Evolutionary conservation across 30 jellyfish, hydroid and myxozoan species (phyloP).

Genomic region (Phacellophora camtschatica): DNA sequence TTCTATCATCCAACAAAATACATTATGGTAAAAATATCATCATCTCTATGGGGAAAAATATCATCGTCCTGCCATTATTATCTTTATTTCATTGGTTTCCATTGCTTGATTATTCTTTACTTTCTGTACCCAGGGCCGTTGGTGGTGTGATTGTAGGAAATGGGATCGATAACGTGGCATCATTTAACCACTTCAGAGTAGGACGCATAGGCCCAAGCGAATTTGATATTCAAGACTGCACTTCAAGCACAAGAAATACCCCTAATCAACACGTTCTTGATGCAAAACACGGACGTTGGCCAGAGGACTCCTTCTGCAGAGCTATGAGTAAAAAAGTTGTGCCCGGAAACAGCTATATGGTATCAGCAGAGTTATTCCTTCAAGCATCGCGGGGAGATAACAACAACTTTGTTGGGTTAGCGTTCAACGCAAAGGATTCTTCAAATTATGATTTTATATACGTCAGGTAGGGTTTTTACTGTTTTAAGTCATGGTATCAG

Average conservation of each 20-base stretch:
- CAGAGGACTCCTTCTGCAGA: slow-evolving; percentile 69
- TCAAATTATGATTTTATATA: slow-evolving; percentile 69
- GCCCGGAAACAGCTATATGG: slow-evolving; percentile 51
- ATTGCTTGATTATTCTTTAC: too few relatives aligned
- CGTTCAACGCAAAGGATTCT: slow-evolving; percentile 73
- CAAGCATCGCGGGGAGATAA: slow-evolving; percentile 59
- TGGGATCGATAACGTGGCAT: slow-evolving; percentile 55
- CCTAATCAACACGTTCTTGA: slow-evolving; percentile 59
- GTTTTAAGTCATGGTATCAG: not conserved
- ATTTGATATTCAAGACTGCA: slow-evolving; percentile 63
- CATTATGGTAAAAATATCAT: too few relatives aligned
- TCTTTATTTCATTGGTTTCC: too few relatives aligned
- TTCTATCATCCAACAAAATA: too few relatives aligned
- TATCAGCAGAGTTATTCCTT: slow-evolving; percentile 58
- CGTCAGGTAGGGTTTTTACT: slow-evolving; percentile 45
- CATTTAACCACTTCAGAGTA: slow-evolving; percentile 54
- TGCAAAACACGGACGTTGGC: slow-evolving; percentile 82
- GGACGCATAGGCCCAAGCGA: slow-evolving; percentile 43
- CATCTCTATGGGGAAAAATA: too few relatives aligned
- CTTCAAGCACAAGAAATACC: slow-evolving; percentile 41
- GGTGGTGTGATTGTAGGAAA: slow-evolving; percentile 82
- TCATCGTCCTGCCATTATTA: too few relatives aligned
- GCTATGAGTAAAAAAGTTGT: slow-evolving; percentile 56
- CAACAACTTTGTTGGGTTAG: slow-evolving; percentile 56
- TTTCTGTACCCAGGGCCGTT: not conserved